Percentiles rank a stretch among this genome's conserved stretches.
Evolutionary conservation across 2,797 vertebrate species (phyloP).

Genomic region (Myripristis jacobus): DNA sequence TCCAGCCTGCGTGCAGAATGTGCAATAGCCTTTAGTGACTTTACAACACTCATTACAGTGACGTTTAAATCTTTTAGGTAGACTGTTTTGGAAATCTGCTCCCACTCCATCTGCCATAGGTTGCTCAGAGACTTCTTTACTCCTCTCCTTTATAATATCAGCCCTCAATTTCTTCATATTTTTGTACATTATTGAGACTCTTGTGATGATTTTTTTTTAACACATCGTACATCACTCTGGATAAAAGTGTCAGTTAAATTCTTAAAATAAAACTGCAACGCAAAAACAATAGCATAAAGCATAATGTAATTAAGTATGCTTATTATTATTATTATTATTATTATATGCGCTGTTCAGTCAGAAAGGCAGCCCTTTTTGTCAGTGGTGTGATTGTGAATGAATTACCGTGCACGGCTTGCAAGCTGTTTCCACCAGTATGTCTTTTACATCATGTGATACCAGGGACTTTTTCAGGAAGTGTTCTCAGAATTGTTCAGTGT

Average conservation of each 20-base stretch:
- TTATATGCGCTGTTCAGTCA: too few species aligned
- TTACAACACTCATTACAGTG: slow-evolving; percentile 72
- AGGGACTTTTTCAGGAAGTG: slow-evolving; percentile 18
- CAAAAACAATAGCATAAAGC: too few species aligned
- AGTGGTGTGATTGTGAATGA: too few species aligned
- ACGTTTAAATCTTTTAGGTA: slow-evolving; percentile 40
- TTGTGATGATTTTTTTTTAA: background rate
- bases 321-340: too few species aligned
- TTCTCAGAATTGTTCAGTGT: slow-evolving; percentile 67
- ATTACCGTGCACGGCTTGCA: too few species aligned
- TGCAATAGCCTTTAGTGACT: slow-evolving; percentile 66
- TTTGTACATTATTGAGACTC: background rate
- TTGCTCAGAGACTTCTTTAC: background rate
- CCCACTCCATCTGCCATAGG: slow-evolving; percentile 1
- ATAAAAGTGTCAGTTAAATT: background rate
- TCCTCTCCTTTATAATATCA: background rate
- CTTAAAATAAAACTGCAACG: background rate
- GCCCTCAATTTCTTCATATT: background rate
- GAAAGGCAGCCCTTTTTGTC: too few species aligned
- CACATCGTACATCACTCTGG: too few species aligned
- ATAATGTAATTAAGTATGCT: too few species aligned
- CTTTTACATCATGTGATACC: background rate
- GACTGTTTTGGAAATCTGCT: slow-evolving; percentile 18
- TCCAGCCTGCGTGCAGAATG: slow-evolving; percentile 12
- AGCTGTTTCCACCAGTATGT: too few species aligned